Evolutionary conservation across 2,888 invertebrate genomes (phyloP), one percentile per base, ranked within the genome.

Genomic region (Apeira syringaria): DNA sequence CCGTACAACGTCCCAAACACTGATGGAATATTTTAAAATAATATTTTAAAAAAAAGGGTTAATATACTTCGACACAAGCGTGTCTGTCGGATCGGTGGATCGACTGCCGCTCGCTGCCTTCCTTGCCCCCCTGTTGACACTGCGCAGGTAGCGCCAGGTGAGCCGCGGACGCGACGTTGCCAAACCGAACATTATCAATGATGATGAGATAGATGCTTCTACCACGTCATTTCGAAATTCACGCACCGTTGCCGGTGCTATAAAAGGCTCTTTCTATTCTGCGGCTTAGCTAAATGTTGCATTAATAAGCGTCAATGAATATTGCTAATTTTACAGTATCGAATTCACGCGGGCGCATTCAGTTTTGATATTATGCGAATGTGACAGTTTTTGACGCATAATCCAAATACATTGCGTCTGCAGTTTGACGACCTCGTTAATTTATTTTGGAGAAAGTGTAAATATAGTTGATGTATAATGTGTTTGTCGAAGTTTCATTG

Each of bases 61-160:
- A 49, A 56, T 64, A 66, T 64, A 67, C 66, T 59, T 56, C 68
- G 67, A 71, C 65, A 71, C 83, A 73, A 74, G 78, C 80, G 77
- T 69, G 75, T 74, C 70, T 66, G 79, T 74, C 74, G 69, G 74
- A 68, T 79, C 78, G 76, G 64, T 60, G 77, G 75, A 74, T 78
- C 82, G 83, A 87, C 86, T 86, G 80, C 64, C 64, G 68, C 64
- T 65, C 61, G 77, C 63, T 64, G 34, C 76, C 78, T 64, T 37
- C 76, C 78, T 71, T 68, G 79, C 83, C 84, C 86, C 84, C 84
- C 84, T 78, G 80, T 83, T 86, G 87, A 72, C 86, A 85, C 68
- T 85, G 86, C 86, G 85, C 87, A 87, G 86, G 87, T 85, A 86
- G 75, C 17, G 84, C 86, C 87, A 77, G 83, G 86, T 86, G 87